A percentile compares a stretch with the other conserved stretches of the same genome.
phyloP scores from a whole-genome alignment of 1,140 invertebrate species.

The Bombus sylvicola region DNA sequence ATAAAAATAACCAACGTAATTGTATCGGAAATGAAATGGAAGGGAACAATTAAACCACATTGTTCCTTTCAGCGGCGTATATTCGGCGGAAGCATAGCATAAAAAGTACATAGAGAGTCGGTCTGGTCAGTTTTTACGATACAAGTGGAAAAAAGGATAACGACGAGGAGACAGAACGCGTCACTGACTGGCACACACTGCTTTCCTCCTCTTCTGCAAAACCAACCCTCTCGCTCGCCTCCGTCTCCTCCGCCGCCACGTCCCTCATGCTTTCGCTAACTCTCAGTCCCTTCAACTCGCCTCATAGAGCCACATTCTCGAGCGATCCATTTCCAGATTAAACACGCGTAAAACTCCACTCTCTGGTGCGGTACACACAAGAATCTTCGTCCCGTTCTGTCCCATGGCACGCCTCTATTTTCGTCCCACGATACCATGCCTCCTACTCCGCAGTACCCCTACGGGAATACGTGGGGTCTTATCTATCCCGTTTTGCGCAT shows the following conservation, averaged over 20 bases:
- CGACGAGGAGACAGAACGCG: constrained; percentile 32
- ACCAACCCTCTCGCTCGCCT: background rate
- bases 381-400: constrained; percentile 61
- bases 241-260: constrained; percentile 13
- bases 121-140: constrained; percentile 48
- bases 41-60: constrained; percentile 47
- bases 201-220: background rate
- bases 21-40: constrained; percentile 34
- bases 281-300: constrained; percentile 64
- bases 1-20: constrained; percentile 28
- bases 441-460: background rate
- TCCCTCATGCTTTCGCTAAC: constrained; percentile 57
- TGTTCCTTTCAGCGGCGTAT: constrained; percentile 25
- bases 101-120: constrained; percentile 26
- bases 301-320: constrained; percentile 75
- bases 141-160: constrained; percentile 52
- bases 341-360: constrained; percentile 80
- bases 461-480: constrained; percentile 49
- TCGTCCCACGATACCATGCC: background rate
- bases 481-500: constrained; percentile 52
- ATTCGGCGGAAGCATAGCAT: constrained; percentile 5
- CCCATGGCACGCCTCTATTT: constrained; percentile 20
- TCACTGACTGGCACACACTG: constrained; percentile 12
- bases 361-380: constrained; percentile 71
- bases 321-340: constrained; percentile 82